Evolutionary conservation across 2,113 vertebrate species (phyloP).

Genomic region (Parus major): DNA sequence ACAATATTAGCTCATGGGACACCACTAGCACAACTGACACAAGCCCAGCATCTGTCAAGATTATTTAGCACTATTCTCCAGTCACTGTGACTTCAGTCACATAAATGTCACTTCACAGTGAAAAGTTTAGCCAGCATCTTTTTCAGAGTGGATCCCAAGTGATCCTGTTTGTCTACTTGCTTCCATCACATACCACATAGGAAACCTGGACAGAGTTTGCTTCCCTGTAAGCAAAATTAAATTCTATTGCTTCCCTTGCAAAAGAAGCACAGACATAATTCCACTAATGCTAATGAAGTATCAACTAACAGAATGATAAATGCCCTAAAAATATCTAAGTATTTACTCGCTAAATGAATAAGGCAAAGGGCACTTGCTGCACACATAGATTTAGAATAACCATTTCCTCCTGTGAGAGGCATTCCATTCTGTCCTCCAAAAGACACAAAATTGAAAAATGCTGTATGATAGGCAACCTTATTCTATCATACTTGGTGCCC

Average conservation of each 20-base stretch:
- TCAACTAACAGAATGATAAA: background rate
- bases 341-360: background rate
- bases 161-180: background rate
- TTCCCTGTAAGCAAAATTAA: background rate
- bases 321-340: background rate
- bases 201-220: background rate
- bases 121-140: background rate
- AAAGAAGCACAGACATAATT: background rate
- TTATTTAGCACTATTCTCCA: background rate
- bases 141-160: background rate
- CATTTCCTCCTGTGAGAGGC: background rate
- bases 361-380: background rate
- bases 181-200: accelerated
- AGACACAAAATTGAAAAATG: background rate
- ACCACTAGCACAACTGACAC: background rate
- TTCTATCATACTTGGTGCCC: background rate
- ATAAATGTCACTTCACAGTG: background rate
- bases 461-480: background rate
- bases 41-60: background rate
- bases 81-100: background rate
- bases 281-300: background rate
- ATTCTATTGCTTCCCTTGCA: background rate
- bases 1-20: background rate
- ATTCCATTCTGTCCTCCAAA: background rate
- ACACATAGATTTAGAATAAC: background rate